phyloP scores from a whole-genome alignment of 1,140 invertebrate species.

The Drosophila bifasciata region DNA sequence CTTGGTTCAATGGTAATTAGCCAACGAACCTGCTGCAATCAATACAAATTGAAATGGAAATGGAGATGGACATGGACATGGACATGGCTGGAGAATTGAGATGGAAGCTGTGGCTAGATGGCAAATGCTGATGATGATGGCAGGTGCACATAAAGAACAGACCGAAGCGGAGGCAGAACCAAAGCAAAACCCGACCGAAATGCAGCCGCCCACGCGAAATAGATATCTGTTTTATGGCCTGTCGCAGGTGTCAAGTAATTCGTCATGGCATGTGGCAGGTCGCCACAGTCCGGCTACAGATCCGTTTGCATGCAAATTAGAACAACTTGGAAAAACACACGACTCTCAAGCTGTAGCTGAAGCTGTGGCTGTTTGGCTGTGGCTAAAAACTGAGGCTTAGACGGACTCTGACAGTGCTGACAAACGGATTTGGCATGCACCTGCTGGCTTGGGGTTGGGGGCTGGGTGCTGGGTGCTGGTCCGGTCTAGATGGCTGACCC shows the following conservation, averaged over 20 bases:
- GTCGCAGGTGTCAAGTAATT: slow-evolving; percentile 70
- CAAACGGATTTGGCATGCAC: slow-evolving; percentile 79
- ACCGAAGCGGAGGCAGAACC: too few species aligned
- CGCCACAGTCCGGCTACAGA: slow-evolving; percentile 56
- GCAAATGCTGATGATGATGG: slow-evolving; percentile 4
- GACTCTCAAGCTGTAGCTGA: slow-evolving; percentile 19
- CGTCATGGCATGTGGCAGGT: slow-evolving; percentile 71
- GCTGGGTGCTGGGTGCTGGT: slow-evolving; percentile 6
- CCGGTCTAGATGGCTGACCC: slow-evolving; percentile 48
- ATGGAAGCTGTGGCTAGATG: slow-evolving; percentile 19
- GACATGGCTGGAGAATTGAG: slow-evolving; percentile 25
- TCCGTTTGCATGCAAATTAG: slow-evolving; percentile 80
- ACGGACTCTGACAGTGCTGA: slow-evolving; percentile 35
- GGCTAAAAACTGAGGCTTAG: too few species aligned
- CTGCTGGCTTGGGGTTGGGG: slow-evolving; percentile 37
- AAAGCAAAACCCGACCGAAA: background rate
- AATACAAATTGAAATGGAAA: slow-evolving; percentile 68
- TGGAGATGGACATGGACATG: slow-evolving; percentile 12
- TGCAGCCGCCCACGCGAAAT: slow-evolving; percentile 55
- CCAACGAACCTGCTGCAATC: slow-evolving; percentile 48
- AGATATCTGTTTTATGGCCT: slow-evolving; percentile 26
- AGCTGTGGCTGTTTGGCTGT: too few species aligned
- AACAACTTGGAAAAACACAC: slow-evolving; percentile 75
- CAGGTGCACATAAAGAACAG: too few species aligned
- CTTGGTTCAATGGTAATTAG: slow-evolving; percentile 75